A percentile compares a stretch with the other conserved stretches of the same genome.
These are phyloP conservation scores for Tylochromis polylepis DNA, from an alignment of 2,113 vertebrate species.

Conservation along the genomic window DNA sequence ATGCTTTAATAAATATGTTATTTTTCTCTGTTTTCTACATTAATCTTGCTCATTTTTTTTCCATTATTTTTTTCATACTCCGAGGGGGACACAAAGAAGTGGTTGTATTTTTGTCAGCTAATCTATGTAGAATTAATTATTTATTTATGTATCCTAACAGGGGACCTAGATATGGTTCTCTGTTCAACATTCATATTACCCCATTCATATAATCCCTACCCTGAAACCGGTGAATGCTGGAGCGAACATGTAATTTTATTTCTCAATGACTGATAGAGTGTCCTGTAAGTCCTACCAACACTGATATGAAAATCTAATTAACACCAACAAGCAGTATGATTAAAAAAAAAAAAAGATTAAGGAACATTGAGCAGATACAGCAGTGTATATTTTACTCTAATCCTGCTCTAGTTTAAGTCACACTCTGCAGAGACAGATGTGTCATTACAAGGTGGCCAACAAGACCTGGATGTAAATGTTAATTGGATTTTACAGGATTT, in stretches of 20 bases:
- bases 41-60: background rate
- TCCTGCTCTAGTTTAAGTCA: constrained; percentile 17
- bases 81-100: background rate
- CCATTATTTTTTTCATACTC: background rate
- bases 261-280: background rate
- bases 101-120: background rate
- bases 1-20: background rate
- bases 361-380: background rate
- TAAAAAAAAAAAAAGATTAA: background rate
- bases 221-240: background rate
- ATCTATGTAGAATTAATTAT: background rate
- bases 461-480: constrained; percentile 7
- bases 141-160: background rate
- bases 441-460: background rate
- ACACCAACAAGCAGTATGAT: background rate
- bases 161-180: background rate
- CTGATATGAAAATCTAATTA: background rate
- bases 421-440: background rate
- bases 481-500: constrained; percentile 13
- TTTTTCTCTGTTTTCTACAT: background rate
- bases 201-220: background rate
- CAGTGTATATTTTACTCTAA: background rate
- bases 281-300: background rate
- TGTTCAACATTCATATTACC: background rate
- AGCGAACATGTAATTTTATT: background rate